Evolutionary conservation across 2,797 vertebrate species (phyloP).

Genomic region (Leuciscus waleckii): DNA sequence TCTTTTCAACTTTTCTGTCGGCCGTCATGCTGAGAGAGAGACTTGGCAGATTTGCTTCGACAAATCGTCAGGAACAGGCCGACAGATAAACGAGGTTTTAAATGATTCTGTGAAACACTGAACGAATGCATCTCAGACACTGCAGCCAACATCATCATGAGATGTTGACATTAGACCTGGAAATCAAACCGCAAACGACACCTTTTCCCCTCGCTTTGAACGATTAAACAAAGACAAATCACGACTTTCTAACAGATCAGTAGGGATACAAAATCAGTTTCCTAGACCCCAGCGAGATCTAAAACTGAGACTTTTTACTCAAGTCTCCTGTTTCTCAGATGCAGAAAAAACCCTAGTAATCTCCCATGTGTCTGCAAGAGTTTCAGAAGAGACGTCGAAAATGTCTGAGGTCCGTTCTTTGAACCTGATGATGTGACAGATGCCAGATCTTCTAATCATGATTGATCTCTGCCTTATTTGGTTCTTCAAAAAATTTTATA

Average conservation of each 20-base stretch:
- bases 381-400: neutral
- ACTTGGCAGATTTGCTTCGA: neutral
- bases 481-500: neutral
- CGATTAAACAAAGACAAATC: neutral
- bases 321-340: neutral
- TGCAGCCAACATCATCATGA: slow-evolving; percentile 1
- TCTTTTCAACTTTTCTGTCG: slow-evolving; percentile 1
- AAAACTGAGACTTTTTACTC: neutral
- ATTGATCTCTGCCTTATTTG: neutral
- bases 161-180: neutral
- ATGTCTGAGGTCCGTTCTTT: neutral
- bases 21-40: neutral
- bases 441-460: neutral
- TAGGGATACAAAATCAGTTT: neutral
- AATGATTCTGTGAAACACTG: neutral
- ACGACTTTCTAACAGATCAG: neutral
- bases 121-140: neutral
- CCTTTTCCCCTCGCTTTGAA: neutral
- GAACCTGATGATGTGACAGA: neutral
- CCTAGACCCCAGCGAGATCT: neutral
- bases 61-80: neutral
- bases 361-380: neutral
- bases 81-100: neutral
- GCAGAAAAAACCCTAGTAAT: too few relatives aligned
- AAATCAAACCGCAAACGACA: neutral